Conservation (phyloP, 2,113 vertebrate genomes). For the Tenebrosternarchus preto region DNA sequence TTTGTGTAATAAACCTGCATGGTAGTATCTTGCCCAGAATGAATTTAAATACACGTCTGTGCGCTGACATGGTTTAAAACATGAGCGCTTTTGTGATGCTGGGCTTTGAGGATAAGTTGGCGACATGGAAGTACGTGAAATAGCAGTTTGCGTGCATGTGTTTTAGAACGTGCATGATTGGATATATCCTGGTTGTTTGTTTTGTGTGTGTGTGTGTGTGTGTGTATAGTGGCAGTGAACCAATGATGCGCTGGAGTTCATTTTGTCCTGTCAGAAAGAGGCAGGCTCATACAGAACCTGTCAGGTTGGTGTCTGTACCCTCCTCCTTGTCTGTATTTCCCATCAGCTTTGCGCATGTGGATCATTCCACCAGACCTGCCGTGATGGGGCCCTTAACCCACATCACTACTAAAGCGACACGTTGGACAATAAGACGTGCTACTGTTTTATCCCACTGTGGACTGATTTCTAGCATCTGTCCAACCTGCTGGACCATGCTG, state of each 20-base stretch:
- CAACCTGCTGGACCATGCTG: too few species aligned
- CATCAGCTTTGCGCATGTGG: neutral
- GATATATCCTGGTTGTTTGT: neutral
- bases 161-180: neutral
- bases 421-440: too few species aligned
- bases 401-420: neutral
- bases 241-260: neutral
- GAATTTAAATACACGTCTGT: neutral
- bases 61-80: neutral
- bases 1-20: neutral
- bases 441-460: too few species aligned
- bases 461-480: too few species aligned
- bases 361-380: neutral
- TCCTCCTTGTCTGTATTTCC: neutral
- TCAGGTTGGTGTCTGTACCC: slow-evolving; percentile 5
- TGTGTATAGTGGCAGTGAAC: neutral
- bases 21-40: neutral
- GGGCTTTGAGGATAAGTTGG: neutral
- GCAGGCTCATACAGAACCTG: neutral
- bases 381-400: slow-evolving; percentile 5
- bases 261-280: slow-evolving; percentile 2
- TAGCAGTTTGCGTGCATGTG: neutral
- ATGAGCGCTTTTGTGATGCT: neutral
- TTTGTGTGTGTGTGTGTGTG: neutral
- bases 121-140: neutral